These are phyloP conservation scores for Apodemus sylvaticus DNA, from an alignment of 2,113 vertebrate genomes.

Conservation along the genomic window DNA sequence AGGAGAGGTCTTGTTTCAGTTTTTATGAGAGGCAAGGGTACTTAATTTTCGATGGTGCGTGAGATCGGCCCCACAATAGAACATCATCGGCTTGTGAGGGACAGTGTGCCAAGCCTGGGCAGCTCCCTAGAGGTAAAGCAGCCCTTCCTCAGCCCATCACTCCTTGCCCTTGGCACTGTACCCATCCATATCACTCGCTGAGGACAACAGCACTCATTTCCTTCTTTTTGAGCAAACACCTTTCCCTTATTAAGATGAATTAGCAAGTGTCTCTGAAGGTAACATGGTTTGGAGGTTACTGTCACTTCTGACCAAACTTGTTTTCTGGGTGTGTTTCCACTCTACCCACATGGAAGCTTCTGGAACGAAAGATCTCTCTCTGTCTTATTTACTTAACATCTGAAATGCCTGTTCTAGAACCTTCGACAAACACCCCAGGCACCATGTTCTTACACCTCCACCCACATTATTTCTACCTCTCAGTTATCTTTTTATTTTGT, in stretches of 20 bases:
- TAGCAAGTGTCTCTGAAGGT: neutral
- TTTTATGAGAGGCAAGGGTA: neutral
- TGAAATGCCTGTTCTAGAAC: neutral
- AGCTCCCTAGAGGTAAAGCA: neutral
- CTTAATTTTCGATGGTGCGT: neutral
- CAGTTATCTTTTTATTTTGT: neutral
- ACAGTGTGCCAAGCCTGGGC: neutral
- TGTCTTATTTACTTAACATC: neutral
- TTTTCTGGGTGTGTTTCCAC: neutral
- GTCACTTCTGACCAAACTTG: neutral
- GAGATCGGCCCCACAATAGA: neutral
- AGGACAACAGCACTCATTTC: neutral
- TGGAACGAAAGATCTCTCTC: neutral
- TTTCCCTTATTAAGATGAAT: neutral
- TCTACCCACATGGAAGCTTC: neutral
- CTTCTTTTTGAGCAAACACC: neutral
- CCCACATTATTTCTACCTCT: neutral
- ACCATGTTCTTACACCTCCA: neutral
- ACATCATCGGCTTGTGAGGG: neutral
- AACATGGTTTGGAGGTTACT: neutral
- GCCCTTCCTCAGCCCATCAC: too few species aligned
- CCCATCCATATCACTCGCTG: neutral
- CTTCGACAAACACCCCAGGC: neutral
- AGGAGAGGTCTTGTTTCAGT: neutral
- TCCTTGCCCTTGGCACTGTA: neutral